Percentiles rank a stretch among this genome's conserved stretches.
These are phyloP conservation scores for Samia ricini DNA, from an alignment of 1,140 invertebrate species.

Conservation along the genomic window DNA sequence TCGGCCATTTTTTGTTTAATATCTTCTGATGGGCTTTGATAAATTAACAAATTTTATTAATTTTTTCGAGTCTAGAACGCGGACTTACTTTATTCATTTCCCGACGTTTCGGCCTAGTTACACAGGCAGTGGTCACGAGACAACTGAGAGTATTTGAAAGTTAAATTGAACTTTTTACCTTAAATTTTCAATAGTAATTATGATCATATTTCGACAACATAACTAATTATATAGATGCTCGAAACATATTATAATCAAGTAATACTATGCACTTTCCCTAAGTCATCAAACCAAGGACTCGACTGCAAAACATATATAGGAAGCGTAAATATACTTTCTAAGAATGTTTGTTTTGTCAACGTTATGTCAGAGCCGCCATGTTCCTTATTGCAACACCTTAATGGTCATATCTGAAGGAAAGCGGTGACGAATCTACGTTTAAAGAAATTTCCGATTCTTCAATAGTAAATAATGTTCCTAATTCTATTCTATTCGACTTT, in stretches of 20 bases:
- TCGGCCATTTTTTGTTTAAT: too few relatives aligned
- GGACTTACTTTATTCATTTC: too few relatives aligned
- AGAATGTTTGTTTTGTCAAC: constrained; percentile 3
- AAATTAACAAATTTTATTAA: too few relatives aligned
- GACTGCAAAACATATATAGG: neutral
- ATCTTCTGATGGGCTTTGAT: too few relatives aligned
- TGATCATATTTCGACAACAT: too few relatives aligned
- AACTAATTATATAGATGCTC: too few relatives aligned
- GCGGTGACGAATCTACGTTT: constrained; percentile 19
- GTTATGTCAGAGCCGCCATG: constrained; percentile 10
- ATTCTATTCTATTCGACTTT: neutral
- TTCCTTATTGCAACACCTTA: constrained; percentile 32
- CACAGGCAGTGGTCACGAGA: too few relatives aligned
- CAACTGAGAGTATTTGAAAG: too few relatives aligned
- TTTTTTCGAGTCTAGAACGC: too few relatives aligned
- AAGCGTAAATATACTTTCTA: constrained; percentile 7
- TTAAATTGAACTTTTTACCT: too few relatives aligned
- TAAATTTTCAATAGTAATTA: too few relatives aligned
- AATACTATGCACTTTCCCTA: neutral
- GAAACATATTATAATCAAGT: neutral
- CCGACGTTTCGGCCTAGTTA: too few relatives aligned
- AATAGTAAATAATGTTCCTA: neutral
- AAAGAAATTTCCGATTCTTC: neutral
- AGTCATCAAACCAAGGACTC: neutral
- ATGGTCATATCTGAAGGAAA: constrained; percentile 30